Base-by-base conservation (phyloP, 2,113 vertebrate genomes). In the Porphyrio hochstetteri region DNA sequence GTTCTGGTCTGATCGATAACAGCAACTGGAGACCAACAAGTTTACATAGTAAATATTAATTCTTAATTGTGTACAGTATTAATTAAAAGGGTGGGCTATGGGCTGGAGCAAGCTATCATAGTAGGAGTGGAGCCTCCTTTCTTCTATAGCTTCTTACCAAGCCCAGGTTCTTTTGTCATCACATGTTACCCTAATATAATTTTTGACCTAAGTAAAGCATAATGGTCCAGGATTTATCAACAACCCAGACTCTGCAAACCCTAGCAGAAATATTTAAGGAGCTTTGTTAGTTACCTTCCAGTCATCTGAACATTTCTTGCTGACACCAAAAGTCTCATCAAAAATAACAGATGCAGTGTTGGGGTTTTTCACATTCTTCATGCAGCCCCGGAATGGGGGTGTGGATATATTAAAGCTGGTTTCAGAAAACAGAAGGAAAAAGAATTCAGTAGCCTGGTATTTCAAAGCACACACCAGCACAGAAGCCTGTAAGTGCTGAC, bases 311-410 rank as follows among this genome's bases (percentile, higher is more conserved):
- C 99, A 99, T n/a, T 98, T 98, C 95, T 96, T 98, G 92, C 98
- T 99, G 84, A 99, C 96, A 36, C 99, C 99, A 48, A 99, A 96
- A 42, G 97, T 95, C 71, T 99, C 98, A 3, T 91, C 74, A 64
- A 98, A 46, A 23, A 9, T 65, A 71, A 98, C 23, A 3, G 97
- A 96, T 16, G 82, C 85, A 23, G 16, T 88, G 6, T 13, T 27
- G 5, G 88, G 78, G 46, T 97, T 96, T 91, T 97, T 98, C 60
- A 99, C 23, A 38, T 98, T 98, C 89, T 92, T 98, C 94, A 99
- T 90, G 92, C 99, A 99, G 84, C 99, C 99, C 69, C 98, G 99
- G 90, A 98, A 98, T 35, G 99, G 97, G 82, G 97, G 98, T 5
- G 97, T 97, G 15, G 97, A 98, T 96, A 99, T 99, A 82, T 99